Evolutionary conservation across 2,888 invertebrate species (phyloP), one percentile per base, ranked within the genome.

Genomic region (Sinodicranocentrus sp.): DNA sequence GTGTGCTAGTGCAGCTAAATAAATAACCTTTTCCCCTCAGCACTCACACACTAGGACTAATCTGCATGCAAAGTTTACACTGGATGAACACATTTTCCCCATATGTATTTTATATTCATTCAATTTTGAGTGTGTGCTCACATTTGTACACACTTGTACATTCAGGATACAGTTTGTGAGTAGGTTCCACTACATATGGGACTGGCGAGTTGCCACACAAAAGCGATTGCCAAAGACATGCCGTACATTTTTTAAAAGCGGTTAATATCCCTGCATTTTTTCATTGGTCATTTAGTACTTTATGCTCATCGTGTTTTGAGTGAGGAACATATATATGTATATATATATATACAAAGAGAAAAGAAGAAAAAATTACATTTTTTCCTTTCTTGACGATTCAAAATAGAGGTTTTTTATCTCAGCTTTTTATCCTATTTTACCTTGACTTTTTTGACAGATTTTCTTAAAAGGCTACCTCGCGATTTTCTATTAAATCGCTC

Each of bases 391-490:
- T 63, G 72, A 78, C 61, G 70, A 68, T 26, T 59, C 23, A 63
- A 67, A 72, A 57, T 48, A 33, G n/a, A 43, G 43, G 54, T 73
- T 68, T 79, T 78, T 82, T 75, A 82, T 68, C 82, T 75, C 0
- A 54, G 52, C 28, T 75, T 82, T 82, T 73, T 67, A 73, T 73
- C 68, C 72, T 43, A 80, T 73, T 80, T 80, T 80, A 79, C 80
- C 82, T 82, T 82, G 82, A 82, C 73, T 75, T 57, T 71, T 80
- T 82, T 82, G 73, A 82, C 80, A 75, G 82, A 82, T 75, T 82
- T 82, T 48, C 68, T 65, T 82, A 75, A 75, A 67, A 68, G 82
- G 59, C 68, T 57, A 67, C 72, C 63, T 65, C 72, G 65, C 26
- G 68, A 75, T 68, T 82, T 73, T 75, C 68, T 68, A 52, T 67